These are phyloP conservation scores for Trichoplusia ni DNA, from an alignment of 1,140 invertebrate species.

Conservation along the genomic window DNA sequence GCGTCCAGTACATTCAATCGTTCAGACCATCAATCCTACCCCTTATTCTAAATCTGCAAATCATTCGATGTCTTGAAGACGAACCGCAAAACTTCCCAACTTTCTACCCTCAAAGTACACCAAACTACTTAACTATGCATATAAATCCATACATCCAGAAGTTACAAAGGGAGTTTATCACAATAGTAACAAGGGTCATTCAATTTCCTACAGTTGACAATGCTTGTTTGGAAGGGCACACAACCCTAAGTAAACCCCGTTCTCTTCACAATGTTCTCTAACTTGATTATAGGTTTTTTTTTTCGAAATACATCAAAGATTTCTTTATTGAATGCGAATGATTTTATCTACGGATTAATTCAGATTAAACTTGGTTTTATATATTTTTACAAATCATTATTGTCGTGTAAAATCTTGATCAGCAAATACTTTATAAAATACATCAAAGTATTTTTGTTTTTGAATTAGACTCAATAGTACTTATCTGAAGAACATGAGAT, in stretches of 20 bases:
- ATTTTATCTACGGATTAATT: too few species aligned
- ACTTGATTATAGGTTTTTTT: background rate
- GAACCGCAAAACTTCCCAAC: background rate
- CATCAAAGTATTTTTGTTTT: too few species aligned
- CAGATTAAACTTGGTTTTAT: too few species aligned
- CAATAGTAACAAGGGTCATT: constrained; percentile 31
- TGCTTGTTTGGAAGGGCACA: constrained; percentile 16
- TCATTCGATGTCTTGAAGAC: background rate
- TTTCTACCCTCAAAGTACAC: background rate
- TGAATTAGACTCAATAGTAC: too few species aligned
- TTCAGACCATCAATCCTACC: too few species aligned
- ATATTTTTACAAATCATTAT: too few species aligned
- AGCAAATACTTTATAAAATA: too few species aligned
- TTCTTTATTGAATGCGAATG: too few species aligned
- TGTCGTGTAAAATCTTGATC: too few species aligned
- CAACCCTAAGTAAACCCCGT: constrained; percentile 25
- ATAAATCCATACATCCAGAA: constrained; percentile 27
- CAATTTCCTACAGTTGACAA: constrained; percentile 31
- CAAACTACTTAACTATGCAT: constrained; percentile 25
- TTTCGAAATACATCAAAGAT: background rate
- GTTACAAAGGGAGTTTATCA: constrained; percentile 32
- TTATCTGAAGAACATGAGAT: too few species aligned
- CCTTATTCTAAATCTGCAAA: too few species aligned
- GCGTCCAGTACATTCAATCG: too few species aligned
- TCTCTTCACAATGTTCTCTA: background rate